Evolutionary conservation across 2,797 vertebrate species (phyloP).

Genomic region (Thamnophis elegans): DNA sequence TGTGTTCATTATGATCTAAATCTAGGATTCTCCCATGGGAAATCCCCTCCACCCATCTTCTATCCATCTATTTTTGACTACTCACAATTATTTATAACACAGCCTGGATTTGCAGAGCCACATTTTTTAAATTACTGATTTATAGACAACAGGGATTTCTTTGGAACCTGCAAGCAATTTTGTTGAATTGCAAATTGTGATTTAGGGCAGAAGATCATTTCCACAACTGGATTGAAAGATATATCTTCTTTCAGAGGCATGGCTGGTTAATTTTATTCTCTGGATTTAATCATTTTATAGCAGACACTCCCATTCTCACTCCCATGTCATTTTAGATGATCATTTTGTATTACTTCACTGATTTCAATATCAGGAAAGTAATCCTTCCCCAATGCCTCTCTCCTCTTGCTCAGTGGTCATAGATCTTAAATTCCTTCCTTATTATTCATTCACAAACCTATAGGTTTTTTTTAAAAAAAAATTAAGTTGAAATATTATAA

Average conservation of each 20-base stretch:
- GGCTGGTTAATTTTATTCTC: not conserved
- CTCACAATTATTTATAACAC: slow-evolving; percentile 11
- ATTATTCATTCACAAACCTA: not conserved
- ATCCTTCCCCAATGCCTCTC: not conserved
- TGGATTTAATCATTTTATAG: not conserved
- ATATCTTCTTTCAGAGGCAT: not conserved
- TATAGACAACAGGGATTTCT: slow-evolving; percentile 11
- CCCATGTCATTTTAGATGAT: not conserved
- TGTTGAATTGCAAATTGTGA: slow-evolving; percentile 25
- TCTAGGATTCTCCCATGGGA: not conserved
- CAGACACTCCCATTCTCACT: not conserved
- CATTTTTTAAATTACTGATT: slow-evolving; percentile 30
- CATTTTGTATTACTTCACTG: not conserved
- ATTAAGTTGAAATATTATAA: not conserved
- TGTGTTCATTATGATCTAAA: not conserved
- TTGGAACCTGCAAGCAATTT: not conserved
- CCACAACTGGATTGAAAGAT: not conserved
- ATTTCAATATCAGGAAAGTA: not conserved
- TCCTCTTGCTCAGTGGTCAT: not conserved
- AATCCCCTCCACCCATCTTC: not conserved
- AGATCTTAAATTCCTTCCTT: not conserved
- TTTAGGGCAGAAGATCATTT: not conserved
- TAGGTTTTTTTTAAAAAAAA: not conserved
- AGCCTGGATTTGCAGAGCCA: slow-evolving; percentile 3
- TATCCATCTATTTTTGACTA: not conserved